A percentile compares a stretch with the other conserved stretches of the same genome.
phyloP scores from a whole-genome alignment of 2,797 vertebrate genomes.

The Tadarida brasiliensis region DNA sequence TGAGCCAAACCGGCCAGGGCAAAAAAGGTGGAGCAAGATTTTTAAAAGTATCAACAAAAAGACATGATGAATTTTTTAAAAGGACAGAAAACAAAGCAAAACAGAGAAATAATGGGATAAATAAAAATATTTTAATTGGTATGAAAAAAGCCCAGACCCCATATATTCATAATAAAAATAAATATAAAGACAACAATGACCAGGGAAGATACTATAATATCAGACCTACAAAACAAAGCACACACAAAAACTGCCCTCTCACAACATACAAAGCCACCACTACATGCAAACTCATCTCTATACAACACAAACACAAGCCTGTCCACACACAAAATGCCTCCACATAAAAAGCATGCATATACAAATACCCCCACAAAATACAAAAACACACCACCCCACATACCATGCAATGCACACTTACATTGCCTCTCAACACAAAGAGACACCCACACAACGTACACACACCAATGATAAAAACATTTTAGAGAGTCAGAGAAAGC shows the following conservation, averaged over 20 bases:
- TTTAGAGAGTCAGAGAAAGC: neutral
- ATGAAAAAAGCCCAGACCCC: neutral
- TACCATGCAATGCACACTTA: neutral
- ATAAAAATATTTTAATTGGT: slow-evolving; percentile 11
- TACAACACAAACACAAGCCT: neutral
- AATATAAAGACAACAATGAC: neutral
- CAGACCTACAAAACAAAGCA: neutral
- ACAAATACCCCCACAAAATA: neutral
- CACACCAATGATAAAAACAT: neutral
- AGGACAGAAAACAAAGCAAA: neutral
- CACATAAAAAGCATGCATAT: neutral
- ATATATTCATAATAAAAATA: slow-evolving; percentile 21
- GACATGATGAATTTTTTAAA: neutral
- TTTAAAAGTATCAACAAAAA: neutral
- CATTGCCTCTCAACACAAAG: neutral
- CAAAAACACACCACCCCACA: neutral
- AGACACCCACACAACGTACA: neutral
- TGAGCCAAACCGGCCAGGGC: too few species aligned
- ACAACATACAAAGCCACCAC: neutral
- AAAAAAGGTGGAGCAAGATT: neutral
- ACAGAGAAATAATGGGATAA: neutral
- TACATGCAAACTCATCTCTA: neutral
- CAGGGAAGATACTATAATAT: neutral
- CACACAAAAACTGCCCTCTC: neutral
- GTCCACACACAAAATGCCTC: neutral